Base-by-base conservation (phyloP, 1,140 invertebrate genomes). In the Chrysoperla carnea region DNA sequence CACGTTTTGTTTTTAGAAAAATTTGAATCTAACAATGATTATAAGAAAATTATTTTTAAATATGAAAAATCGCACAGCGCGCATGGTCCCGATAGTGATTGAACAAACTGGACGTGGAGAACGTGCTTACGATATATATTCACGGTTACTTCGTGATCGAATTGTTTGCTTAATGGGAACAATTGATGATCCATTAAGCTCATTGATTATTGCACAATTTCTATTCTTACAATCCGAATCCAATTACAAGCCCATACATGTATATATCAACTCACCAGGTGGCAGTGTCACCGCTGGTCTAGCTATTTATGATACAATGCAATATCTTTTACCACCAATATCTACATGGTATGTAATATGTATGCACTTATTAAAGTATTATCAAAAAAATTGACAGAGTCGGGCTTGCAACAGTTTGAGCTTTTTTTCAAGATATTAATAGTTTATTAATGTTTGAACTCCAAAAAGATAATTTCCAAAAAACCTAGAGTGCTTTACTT, bases 281-380 rank as follows among this genome's bases (percentile, higher is more conserved):
- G 96, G 96, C 23, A 81, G 81, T 55, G 94, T 99, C 0, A 98
- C 94, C 2, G 81, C 95, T 41, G 96, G 95, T 9, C 64, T 99
- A 33, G 95, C 85, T 38, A 99, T 99, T 50, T 99, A 99, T 59
- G 96, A 99, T 59, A 99, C 96, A 29, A 99, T 99, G 93, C 94
- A 99, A 63, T 98, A 97, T 58, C 87, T 99, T 39, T 72, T 85
- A 47, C 90, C 94, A 5, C 94, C 95, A 6, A 83, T 99, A 39
- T 81, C 91, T 17, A 99, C 95, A 2, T 99, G 95, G 95, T 23
- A 23, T 5, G 17, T 23, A n/a, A n/a, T n/a, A n/a, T n/a, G n/a
- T n/a, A n/a, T n/a, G n/a, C n/a, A n/a, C n/a, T n/a, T n/a, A n/a
- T n/a, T n/a, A n/a, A n/a, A n/a, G n/a, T n/a, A n/a, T n/a, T n/a